These are phyloP conservation scores for Temnothorax ravouxi DNA, from an alignment of 2,888 invertebrate species.

Conservation along the genomic window DNA sequence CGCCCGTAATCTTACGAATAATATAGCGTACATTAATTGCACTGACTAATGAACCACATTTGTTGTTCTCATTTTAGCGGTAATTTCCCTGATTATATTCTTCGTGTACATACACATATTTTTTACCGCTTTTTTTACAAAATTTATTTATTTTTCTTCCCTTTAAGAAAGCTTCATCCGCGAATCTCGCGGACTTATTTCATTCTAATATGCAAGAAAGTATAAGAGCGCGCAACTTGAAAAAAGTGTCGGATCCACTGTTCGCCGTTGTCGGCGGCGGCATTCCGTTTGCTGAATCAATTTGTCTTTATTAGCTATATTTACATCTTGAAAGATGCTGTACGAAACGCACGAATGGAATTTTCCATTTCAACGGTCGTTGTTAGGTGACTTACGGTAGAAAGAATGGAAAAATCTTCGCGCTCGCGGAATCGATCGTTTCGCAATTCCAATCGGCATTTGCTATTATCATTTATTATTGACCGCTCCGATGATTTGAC, in stretches of 20 bases:
- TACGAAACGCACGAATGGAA: conserved; percentile 16
- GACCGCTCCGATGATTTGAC: neutral
- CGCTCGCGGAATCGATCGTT: conserved; percentile 17
- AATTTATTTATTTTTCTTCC: neutral
- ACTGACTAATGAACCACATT: neutral
- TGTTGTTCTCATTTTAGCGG: neutral
- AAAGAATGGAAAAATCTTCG: neutral
- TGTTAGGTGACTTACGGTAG: neutral
- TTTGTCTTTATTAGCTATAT: conserved; percentile 45
- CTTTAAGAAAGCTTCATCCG: neutral
- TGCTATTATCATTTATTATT: conserved; percentile 50
- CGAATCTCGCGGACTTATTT: neutral
- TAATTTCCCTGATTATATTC: neutral
- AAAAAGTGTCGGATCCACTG: conserved; percentile 11
- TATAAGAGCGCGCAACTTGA: conserved; percentile 3
- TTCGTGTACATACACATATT: neutral
- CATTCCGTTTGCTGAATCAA: conserved; percentile 23
- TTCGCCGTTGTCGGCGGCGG: conserved; percentile 2
- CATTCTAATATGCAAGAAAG: neutral
- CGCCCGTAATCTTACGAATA: neutral
- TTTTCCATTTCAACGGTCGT: conserved; percentile 29
- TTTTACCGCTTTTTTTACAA: neutral
- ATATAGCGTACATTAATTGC: neutral
- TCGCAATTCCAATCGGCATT: conserved; percentile 62
- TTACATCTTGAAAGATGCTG: conserved; percentile 40